Evolutionary conservation across 2,113 vertebrate species (phyloP).

Genomic region (Illadopsis cleaveri): DNA sequence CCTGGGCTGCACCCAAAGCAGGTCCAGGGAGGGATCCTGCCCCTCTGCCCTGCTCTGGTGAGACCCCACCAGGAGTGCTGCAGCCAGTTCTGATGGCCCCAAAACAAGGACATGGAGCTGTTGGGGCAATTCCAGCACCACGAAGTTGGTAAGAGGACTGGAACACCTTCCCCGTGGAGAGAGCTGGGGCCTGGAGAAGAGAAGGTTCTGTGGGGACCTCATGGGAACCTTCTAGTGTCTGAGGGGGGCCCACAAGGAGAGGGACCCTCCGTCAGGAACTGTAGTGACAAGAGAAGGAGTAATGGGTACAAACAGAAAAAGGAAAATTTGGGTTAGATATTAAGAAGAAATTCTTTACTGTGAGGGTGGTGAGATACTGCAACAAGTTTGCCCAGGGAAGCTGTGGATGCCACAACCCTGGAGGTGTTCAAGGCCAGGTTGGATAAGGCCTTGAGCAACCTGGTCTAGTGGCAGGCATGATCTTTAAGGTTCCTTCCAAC

Average conservation of each 20-base stretch:
- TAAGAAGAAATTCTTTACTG: neutral
- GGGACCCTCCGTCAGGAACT: neutral
- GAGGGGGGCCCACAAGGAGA: neutral
- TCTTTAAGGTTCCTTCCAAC: neutral
- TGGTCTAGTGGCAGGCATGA: accelerated
- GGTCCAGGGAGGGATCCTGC: neutral
- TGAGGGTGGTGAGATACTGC: neutral
- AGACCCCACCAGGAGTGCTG: neutral
- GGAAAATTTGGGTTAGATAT: neutral
- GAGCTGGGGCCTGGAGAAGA: neutral
- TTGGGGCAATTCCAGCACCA: neutral
- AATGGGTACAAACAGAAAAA: neutral
- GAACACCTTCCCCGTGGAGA: neutral
- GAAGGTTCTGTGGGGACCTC: neutral
- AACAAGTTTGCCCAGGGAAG: neutral
- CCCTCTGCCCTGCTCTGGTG: neutral
- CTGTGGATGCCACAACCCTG: neutral
- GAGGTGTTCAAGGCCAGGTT: neutral
- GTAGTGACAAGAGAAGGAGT: neutral
- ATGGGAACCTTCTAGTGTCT: accelerated
- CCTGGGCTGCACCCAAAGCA: neutral
- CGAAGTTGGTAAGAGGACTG: accelerated
- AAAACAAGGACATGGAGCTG: neutral
- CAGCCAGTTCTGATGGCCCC: neutral
- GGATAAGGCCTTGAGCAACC: neutral